These are phyloP conservation scores for Ambastaia sidthimunki DNA, from an alignment of 2,797 vertebrate genomes.

Conservation along the genomic window DNA sequence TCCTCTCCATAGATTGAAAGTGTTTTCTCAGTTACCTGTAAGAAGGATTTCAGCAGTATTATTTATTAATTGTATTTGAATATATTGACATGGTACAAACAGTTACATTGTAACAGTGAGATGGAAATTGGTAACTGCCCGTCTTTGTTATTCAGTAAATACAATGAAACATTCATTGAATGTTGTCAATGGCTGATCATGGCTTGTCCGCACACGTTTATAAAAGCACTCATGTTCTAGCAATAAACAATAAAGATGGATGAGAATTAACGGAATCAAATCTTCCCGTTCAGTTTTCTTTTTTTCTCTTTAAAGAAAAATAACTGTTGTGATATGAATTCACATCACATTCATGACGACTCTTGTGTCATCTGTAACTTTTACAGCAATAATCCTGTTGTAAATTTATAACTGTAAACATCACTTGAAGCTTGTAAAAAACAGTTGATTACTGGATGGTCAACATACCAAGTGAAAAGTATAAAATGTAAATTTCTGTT, in stretches of 20 bases:
- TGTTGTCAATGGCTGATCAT: slow-evolving; percentile 37
- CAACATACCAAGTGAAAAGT: background rate
- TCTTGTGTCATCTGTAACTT: slow-evolving; percentile 16
- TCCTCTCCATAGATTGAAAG: slow-evolving; percentile 31
- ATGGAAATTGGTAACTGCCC: slow-evolving; percentile 51
- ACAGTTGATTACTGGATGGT: background rate
- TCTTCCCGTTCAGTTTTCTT: slow-evolving; percentile 41
- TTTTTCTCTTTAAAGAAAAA: background rate
- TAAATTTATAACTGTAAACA: slow-evolving; percentile 29
- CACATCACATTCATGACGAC: background rate
- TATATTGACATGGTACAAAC: slow-evolving; percentile 59
- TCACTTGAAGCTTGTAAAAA: background rate
- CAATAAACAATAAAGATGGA: slow-evolving; percentile 65
- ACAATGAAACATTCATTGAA: slow-evolving; percentile 35
- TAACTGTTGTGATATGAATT: background rate
- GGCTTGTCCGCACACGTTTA: slow-evolving; percentile 56
- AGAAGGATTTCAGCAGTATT: slow-evolving; percentile 63
- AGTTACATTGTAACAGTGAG: slow-evolving; percentile 53
- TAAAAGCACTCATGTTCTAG: slow-evolving; percentile 62
- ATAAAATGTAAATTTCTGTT: background rate
- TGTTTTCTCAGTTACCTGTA: slow-evolving; percentile 52
- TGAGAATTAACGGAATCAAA: slow-evolving; percentile 65
- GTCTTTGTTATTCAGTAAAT: slow-evolving; percentile 51
- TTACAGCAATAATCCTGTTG: slow-evolving; percentile 52
- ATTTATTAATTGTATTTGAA: slow-evolving; percentile 66